Evolutionary conservation across 2,113 vertebrate species (phyloP), one percentile per base, ranked within the genome.

Genomic region (Zosterops borbonicus): DNA sequence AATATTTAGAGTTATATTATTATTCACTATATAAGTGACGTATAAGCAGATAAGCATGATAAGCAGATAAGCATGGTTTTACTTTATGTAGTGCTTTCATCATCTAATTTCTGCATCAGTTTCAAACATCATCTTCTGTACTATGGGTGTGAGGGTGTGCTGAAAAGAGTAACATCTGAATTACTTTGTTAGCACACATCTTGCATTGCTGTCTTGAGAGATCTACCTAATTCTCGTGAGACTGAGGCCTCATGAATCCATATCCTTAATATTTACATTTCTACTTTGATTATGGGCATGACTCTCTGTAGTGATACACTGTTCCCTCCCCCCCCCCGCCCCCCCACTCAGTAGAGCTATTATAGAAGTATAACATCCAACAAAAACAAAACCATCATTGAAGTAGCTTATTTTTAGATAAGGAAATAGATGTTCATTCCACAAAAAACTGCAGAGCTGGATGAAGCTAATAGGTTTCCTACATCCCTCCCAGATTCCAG

Each of bases 1-100:
- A 82, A 91, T 96, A 90, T 91, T 90, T 90, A 58, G 46, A 76
- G 24, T 67, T 92, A 70, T 31, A 12, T 20, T 89, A 62, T 87
- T 83, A 84, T 93, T 96, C 63, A 80, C 3, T 56, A 67, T 56
- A 27, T 67, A 35, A 0, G 1, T 69, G 42, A 88, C 95, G 77
- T 81, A 95, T 44, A 35, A 35, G 78, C 41, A 80, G 49, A 46
- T 65, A 28, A 53, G 3, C 19, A 73, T 77, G 7, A 35, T 35
- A 35, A 35, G 78, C 41, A 80, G 49, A 46, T 65, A 28, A 53
- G 3, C 19, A 73, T 77, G 7, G 7, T 56, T 88, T 82, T 74
- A 12, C 25, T 44, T 79, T 42, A 28, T 0, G 1, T 23, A 17
- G 5, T 60, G 27, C 17, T 46, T 87, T 20, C 16, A 22, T 69